Percentiles rank a stretch among this genome's conserved stretches.
These are phyloP conservation scores for Tokudaia tokunoshimensis DNA, from an alignment of 2,797 vertebrate species.

Conservation along the genomic window DNA sequence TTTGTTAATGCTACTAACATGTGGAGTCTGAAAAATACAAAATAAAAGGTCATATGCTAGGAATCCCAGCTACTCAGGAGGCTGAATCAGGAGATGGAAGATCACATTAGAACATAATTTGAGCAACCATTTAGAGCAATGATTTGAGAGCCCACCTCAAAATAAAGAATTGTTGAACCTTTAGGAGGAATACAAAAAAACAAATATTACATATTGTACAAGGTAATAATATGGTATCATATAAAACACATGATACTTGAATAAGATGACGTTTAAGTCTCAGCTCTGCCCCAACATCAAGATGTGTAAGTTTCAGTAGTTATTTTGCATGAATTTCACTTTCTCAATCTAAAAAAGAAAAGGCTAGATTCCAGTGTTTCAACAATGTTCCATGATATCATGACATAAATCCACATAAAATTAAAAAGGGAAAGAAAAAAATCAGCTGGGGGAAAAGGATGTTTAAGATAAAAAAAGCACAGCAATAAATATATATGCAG, in stretches of 20 bases:
- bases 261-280: slow-evolving; percentile 26
- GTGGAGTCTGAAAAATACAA: neutral
- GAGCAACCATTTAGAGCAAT: neutral
- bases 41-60: neutral
- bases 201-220: slow-evolving; percentile 11
- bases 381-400: slow-evolving; percentile 45
- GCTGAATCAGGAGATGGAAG: neutral
- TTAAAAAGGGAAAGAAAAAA: slow-evolving; percentile 14
- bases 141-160: neutral
- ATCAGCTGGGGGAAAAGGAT: neutral
- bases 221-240: neutral
- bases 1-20: slow-evolving; percentile 35
- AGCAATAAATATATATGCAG: neutral
- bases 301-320: neutral
- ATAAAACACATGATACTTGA: slow-evolving; percentile 32
- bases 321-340: slow-evolving; percentile 15
- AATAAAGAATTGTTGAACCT: slow-evolving; percentile 25
- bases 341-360: neutral
- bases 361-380: slow-evolving; percentile 9
- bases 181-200: slow-evolving; percentile 9
- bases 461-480: neutral
- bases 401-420: slow-evolving; percentile 6
- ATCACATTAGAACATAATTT: neutral
- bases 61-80: neutral
- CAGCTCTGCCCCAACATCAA: neutral